Conservation (phyloP, 2,888 invertebrate species). For the Zonitis immaculata region DNA sequence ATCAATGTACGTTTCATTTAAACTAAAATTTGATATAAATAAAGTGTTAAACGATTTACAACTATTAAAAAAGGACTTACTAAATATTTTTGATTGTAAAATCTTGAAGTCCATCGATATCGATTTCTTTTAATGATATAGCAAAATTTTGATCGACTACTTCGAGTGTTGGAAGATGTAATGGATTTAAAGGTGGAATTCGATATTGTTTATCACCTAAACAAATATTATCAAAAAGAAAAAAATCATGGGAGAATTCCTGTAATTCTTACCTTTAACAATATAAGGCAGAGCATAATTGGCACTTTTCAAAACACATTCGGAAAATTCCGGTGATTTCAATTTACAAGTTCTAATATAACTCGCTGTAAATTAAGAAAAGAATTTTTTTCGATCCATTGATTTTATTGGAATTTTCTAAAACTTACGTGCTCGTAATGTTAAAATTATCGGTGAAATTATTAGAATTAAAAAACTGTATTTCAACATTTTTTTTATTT, state of each 20-base stretch:
- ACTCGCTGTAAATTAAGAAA: conserved; percentile 4
- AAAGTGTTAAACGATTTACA: too few species aligned
- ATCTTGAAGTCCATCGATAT: conserved; percentile 27
- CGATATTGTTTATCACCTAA: conserved; percentile 30
- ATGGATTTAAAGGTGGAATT: conserved; percentile 28
- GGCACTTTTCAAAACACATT: conserved; percentile 15
- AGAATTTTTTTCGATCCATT: not conserved
- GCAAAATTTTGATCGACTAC: conserved; percentile 15
- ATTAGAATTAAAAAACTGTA: not conserved
- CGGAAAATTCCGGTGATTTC: conserved; percentile 1
- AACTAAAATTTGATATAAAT: conserved; percentile 12
- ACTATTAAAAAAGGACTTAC: too few species aligned
- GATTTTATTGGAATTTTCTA: not conserved
- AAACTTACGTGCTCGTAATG: not conserved
- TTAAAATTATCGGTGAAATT: not conserved
- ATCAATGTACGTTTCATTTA: conserved; percentile 13
- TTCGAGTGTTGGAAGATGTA: conserved; percentile 29
- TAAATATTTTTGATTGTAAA: conserved; percentile 19
- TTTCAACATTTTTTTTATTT: not conserved
- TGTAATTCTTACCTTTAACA: conserved; percentile 9
- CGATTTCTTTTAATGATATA: conserved; percentile 27
- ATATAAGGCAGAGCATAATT: conserved; percentile 14
- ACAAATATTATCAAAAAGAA: conserved; percentile 7
- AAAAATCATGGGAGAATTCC: not conserved
- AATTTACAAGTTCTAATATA: conserved; percentile 14